A percentile compares a stretch with the other conserved stretches of the same genome.
Evolutionary conservation across 1,140 invertebrate genomes (phyloP).

Genomic region (Sycobia sp.): DNA sequence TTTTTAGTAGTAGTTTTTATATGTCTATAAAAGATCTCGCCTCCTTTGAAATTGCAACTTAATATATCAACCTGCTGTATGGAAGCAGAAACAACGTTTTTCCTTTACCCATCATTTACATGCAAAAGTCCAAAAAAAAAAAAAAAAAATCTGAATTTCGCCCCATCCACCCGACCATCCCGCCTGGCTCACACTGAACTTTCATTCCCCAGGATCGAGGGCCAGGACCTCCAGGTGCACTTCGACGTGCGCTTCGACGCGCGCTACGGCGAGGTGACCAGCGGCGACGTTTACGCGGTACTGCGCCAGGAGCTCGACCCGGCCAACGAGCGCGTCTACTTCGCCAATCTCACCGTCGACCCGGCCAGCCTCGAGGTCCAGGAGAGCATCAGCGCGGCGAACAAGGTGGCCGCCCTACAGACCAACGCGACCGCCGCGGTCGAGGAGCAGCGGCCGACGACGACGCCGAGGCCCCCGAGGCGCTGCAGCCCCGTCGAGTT

Average conservation of each 20-base stretch:
- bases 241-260: conserved; percentile 76
- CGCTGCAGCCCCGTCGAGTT: conserved; percentile 72
- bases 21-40: too few relatives aligned
- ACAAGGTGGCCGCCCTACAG: conserved; percentile 62
- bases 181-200: too few relatives aligned
- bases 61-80: too few relatives aligned
- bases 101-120: too few relatives aligned
- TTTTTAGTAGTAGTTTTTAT: too few relatives aligned
- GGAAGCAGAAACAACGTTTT: too few relatives aligned
- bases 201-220: conserved; percentile 61
- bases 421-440: conserved; percentile 62
- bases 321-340: conserved; percentile 61
- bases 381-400: conserved; percentile 64
- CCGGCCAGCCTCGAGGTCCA: conserved; percentile 70
- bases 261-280: conserved; percentile 59
- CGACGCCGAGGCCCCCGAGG: conserved; percentile 64
- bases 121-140: too few relatives aligned
- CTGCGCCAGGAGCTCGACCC: conserved; percentile 64
- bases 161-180: too few relatives aligned
- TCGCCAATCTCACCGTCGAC: conserved; percentile 70
- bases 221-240: conserved; percentile 71
- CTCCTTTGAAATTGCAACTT: too few relatives aligned
- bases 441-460: conserved; percentile 47
- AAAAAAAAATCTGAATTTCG: too few relatives aligned
- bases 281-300: conserved; percentile 64